Base-by-base conservation (phyloP, 2,113 vertebrate species). In the Oostethus manadensis region DNA sequence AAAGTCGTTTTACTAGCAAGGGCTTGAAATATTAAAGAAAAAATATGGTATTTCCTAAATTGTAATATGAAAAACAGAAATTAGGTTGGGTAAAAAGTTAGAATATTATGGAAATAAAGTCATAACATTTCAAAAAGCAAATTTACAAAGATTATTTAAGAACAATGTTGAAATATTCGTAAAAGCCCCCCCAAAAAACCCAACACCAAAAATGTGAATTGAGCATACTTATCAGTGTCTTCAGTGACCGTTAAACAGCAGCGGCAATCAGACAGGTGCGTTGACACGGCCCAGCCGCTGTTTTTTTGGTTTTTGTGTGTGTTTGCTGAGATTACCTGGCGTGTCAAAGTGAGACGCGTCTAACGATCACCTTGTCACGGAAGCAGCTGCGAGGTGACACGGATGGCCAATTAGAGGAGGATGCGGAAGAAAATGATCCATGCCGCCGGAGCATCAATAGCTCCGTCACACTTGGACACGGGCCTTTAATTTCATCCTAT, bases 321-420 rank as follows among this genome's bases (percentile, higher is more conserved):
- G 59, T 69, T 66, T 60, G 38, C 23, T 2, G 9, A 72, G 54
- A 51, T 62, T 64, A 74, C 64, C 62, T 70, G 78, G 75, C 67
- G 72, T 60, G 78, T 82, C 79, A 80, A 84, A 74, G 71, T 50
- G 66, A 78, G 55, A 64, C 44, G 62, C 60, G 44, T 72, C 71
- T 69, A 76, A 71, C 76, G 67, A 81, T 83, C 83, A 84, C 82
- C 83, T 80, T 84, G 83, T 86, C 84, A 83, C 68, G 59, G 56
- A 33, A 59, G 71, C 61, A 64, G 69, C 78, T 78, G 80, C 71
- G 63, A 76, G 82, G 79, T 87, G 85, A 89, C 89, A 85, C 83
- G 85, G 88, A 86, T 88, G 88, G 86, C 86, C 87, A 90, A 89
- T 90, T 88, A 89, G 76, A 86, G 78, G 82, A 82, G 80, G 80